phyloP scores from a whole-genome alignment of 2,113 vertebrate genomes.

The Planiliza haematocheilus region DNA sequence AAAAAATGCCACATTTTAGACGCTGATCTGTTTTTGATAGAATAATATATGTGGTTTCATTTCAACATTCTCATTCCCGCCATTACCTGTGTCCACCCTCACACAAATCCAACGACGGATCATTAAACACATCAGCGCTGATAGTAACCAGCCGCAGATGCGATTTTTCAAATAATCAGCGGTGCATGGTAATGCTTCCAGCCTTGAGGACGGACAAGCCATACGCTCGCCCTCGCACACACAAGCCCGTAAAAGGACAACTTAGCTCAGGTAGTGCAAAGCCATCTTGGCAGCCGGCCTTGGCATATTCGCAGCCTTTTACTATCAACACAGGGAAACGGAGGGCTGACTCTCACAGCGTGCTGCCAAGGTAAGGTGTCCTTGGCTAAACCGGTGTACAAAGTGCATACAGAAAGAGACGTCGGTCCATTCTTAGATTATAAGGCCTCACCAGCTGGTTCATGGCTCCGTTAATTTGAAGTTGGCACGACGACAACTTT shows the following conservation, averaged over 20 bases:
- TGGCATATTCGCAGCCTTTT: conserved; percentile 66
- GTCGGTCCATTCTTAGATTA: conserved; percentile 37
- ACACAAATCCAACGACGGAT: conserved; percentile 64
- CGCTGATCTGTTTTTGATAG: conserved; percentile 46
- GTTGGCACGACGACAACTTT: conserved; percentile 61
- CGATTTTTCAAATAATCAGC: conserved; percentile 72
- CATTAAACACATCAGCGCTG: conserved; percentile 73
- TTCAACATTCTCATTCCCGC: conserved; percentile 48
- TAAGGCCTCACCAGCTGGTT: conserved; percentile 60
- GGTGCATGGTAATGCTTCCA: conserved; percentile 68
- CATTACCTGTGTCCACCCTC: conserved; percentile 59
- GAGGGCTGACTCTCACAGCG: conserved; percentile 62
- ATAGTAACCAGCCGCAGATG: conserved; percentile 68
- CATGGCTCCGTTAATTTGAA: conserved; percentile 58
- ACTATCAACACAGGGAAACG: conserved; percentile 70
- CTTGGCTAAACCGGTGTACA: conserved; percentile 61
- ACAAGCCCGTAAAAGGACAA: conserved; percentile 72
- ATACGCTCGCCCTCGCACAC: conserved; percentile 36
- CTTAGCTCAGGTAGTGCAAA: conserved; percentile 77
- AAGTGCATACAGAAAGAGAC: conserved; percentile 48
- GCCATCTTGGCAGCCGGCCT: conserved; percentile 74
- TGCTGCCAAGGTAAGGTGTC: conserved; percentile 66
- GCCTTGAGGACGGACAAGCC: conserved; percentile 61
- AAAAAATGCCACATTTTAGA: conserved; percentile 17
- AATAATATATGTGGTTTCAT: conserved; percentile 54